Evolutionary conservation across 2,797 vertebrate species (phyloP), one percentile per base, ranked within the genome.

Genomic region (Cercopithecus hamlyni): DNA sequence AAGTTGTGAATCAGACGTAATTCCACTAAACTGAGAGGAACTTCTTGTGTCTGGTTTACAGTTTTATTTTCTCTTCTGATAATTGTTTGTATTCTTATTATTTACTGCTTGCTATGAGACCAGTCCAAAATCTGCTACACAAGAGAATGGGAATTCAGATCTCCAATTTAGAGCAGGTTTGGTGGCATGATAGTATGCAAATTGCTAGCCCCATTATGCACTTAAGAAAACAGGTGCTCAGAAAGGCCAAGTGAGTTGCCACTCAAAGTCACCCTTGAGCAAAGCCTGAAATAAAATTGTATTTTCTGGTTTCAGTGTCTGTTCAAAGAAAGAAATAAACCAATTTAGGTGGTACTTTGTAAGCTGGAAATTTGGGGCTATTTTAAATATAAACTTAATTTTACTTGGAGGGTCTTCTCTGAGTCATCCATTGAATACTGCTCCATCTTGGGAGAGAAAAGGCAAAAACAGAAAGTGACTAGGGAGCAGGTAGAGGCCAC

Each of bases 331-430:
- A 89, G 39, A 85, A 64, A 81, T 30, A 19, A 84, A 61, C 6
- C 33, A 77, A 33, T 13, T 45, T 39, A 89, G 50, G 80, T 50
- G 48, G 43, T 73, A 27, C 9, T 79, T 67, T 55, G 48, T 88
- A 83, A 94, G 76, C n/a, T 50, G 48, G 88, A 75, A 82, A 97
- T 87, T 83, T 77, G 61, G 88, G 43, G 75, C 64, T 84, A 45
- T 88, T 95, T 73, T 75, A 93, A 92, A 94, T 15, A 93, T 55
- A 81, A 92, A 90, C 87, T 93, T 95, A 61, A 70, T 94, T 90
- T 93, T 92, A 83, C 93, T 95, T 90, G 22, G 75, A 96, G 86
- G 90, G 52, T 97, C 96, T 95, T 93, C 36, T 95, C 72, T n/a
- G 79, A 93, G 64, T 95, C 55, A 20, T 80, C 90, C 95, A 92